Conservation (phyloP, 1,140 invertebrate genomes). For the Hormaphis cornu region DNA sequence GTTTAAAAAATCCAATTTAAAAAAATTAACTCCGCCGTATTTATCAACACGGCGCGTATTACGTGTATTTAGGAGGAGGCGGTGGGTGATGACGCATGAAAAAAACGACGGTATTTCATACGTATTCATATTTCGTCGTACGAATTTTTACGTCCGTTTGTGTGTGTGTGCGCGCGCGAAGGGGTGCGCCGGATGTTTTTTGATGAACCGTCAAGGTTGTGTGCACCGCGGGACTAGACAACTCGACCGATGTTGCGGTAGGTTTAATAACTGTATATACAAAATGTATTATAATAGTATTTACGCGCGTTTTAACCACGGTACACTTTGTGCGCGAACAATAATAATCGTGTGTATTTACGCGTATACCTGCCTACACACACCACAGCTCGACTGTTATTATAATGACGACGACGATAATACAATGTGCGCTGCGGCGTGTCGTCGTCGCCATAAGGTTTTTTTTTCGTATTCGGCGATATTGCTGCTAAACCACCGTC, state of each 20-base stretch:
- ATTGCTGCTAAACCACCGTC: not conserved
- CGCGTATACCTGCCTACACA: not conserved
- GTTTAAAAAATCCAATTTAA: no score
- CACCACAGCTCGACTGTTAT: no score
- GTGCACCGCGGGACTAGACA: conserved; percentile 20
- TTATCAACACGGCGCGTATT: no score
- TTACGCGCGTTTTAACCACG: no score
- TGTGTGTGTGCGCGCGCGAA: not conserved
- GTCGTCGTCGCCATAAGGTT: no score
- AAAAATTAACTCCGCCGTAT: no score
- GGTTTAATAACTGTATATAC: no score
- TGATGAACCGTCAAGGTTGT: conserved; percentile 17
- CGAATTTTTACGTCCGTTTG: not conserved
- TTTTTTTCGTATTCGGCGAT: not conserved
- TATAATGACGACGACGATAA: no score
- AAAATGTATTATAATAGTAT: no score
- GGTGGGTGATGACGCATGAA: no score
- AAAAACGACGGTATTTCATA: not conserved
- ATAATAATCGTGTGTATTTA: not conserved
- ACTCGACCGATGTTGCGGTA: conserved; percentile 3
- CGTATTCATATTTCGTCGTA: not conserved
- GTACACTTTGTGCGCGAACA: not conserved
- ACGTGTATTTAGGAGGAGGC: no score
- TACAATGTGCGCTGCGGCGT: no score
- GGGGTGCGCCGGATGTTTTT: conserved; percentile 12